Percentiles rank a stretch among this genome's conserved stretches.
phyloP scores from a whole-genome alignment of 2,797 vertebrate genomes.

The Enteromius afrohamiltoni region DNA sequence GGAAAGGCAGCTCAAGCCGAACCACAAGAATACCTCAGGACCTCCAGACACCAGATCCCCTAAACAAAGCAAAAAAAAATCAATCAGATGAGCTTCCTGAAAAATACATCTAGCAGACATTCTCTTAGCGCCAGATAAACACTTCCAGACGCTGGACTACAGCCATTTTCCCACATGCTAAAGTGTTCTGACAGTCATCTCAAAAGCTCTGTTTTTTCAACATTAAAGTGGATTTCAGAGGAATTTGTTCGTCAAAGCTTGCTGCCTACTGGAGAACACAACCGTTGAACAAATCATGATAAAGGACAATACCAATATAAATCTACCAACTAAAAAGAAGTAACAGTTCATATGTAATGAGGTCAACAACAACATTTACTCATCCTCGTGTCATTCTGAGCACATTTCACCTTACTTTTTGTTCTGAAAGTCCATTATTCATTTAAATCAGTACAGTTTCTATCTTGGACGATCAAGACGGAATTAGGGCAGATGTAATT shows the following conservation, averaged over 20 bases:
- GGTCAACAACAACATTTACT: not conserved
- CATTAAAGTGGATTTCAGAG: conserved; percentile 65
- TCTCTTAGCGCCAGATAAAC: conserved; percentile 81
- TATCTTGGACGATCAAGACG: too few species aligned
- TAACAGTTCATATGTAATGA: not conserved
- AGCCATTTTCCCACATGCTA: conserved; percentile 90
- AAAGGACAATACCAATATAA: not conserved
- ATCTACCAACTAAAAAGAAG: not conserved
- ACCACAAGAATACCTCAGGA: conserved; percentile 64
- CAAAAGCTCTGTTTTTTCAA: conserved; percentile 71
- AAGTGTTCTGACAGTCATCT: conserved; percentile 88
- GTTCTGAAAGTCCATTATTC: not conserved
- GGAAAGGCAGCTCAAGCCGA: conserved; percentile 61
- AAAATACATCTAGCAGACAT: conserved; percentile 82
- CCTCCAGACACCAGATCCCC: conserved; percentile 63
- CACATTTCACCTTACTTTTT: not conserved
- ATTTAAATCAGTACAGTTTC: not conserved
- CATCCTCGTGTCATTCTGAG: not conserved
- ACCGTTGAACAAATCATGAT: not conserved
- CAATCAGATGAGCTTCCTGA: conserved; percentile 81
- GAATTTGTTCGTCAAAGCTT: conserved; percentile 65
- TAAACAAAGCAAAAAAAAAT: conserved; percentile 76
- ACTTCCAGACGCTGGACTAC: conserved; percentile 86
- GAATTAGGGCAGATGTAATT: not conserved
- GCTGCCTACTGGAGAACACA: conserved; percentile 37